Evolutionary conservation across 2,113 vertebrate genomes (phyloP), one percentile per base, ranked within the genome.

Genomic region (Peromyscus polionotus): DNA sequence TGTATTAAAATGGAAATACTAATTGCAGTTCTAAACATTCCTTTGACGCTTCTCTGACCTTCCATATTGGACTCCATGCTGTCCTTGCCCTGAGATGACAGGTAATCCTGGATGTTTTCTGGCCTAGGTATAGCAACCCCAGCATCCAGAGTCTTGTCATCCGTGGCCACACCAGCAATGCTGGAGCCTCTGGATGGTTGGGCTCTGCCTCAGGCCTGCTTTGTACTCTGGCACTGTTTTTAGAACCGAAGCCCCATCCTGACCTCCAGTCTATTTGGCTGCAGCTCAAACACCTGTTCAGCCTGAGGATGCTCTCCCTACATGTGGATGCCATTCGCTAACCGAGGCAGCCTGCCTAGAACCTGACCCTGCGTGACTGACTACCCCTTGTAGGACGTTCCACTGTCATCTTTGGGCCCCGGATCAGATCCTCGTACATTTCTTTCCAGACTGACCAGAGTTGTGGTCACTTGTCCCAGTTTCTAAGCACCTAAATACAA

Each of bases 181-280:
- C 57, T 11, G 1, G 51, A 31, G 24, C 14, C 9, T 39, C 12
- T n/a, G 13, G 51, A 59, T 13, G 22, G 63, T 68, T 63, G 31
- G 70, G 20, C 45, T 90, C 87, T 92, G 88, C 75, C 31, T 89
- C 72, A 45, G 63, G 19, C 7, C 51, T 90, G 36, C 73, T 89
- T 73, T 95, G 73, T 6, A 48, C 79, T 92, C 26, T 2, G 63
- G 57, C 3, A 11, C n/a, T 65, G 33, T 89, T 75, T 97, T 96
- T 95, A 96, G 97, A 83, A 76, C 45, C 7, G 28, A 72, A 77
- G 80, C 59, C 77, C 89, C 13, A 33, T 91, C 63, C 79, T 95
- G 96, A 97, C 97, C 97, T 98, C 83, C 77, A 72, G 57, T 75
- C 54, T 45, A 93, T 91, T 97, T 96, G 97, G 96, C 98, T 65